Evolutionary conservation across 2,113 vertebrate genomes (phyloP), one percentile per base, ranked within the genome.

Genomic region (Toxostoma redivivum): DNA sequence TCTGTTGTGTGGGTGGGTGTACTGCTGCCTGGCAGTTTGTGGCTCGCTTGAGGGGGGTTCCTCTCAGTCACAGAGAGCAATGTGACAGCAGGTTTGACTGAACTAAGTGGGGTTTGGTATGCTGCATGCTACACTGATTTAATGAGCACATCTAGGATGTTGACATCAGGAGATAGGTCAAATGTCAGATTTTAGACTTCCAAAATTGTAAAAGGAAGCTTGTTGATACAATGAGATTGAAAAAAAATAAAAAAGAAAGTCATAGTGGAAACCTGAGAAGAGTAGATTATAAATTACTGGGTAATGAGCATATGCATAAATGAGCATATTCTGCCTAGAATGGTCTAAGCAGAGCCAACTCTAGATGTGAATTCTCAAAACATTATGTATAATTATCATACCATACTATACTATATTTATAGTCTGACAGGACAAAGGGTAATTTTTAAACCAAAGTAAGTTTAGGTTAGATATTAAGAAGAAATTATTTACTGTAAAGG

Each of bases 31-130:
- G 45, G 30, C 51, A 70, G 37, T 19, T 15, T 33, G 30, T 10
- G 31, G 33, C 14, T 40, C 6, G 1, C 25, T 33, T 15, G 30
- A 33, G 35, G 11, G 21, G 8, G 23, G 13, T 2, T 88, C 40
- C 25, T 88, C 67, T 56, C 65, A 53, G 17, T 53, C 42, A 48
- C 50, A 51, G 21, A 45, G 50, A 57, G 28, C 1, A 4, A 15
- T 13, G 25, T 35, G 79, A 38, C 0, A 3, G n/a, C 6, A 8
- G 4, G 6, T 44, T 77, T 62, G 24, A 35, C 73, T 67, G 23
- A 4, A 24, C 7, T 7, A 48, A 79, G 48, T 1, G 2, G 9
- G 17, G 28, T 45, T 69, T 0, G 0, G 37, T 48, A 5, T 17
- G 6, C 40, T 50, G 53, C 27, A 11, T 12, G 11, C 56, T 56